Percentiles rank a stretch among this genome's conserved stretches.
These are phyloP conservation scores for Hemistola chrysoprasaria DNA, from an alignment of 2,888 invertebrate species.

Conservation along the genomic window DNA sequence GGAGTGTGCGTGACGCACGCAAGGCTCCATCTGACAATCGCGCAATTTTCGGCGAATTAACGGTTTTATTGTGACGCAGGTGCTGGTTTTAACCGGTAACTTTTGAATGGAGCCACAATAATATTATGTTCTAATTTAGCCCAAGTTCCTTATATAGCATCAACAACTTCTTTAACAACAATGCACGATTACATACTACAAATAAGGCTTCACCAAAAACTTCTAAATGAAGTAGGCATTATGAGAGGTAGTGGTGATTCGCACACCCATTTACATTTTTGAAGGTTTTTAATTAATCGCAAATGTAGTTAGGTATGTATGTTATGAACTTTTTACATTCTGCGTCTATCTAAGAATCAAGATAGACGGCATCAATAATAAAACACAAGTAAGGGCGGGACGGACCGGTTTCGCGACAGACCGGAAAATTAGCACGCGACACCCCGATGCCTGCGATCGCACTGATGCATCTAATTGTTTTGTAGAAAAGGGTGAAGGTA, in stretches of 20 bases:
- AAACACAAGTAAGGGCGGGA: slow-evolving; percentile 36
- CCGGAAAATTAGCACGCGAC: slow-evolving; percentile 52
- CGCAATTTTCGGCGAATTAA: slow-evolving; percentile 26
- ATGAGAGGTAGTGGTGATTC: no score
- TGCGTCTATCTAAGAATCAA: no score
- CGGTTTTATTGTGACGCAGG: slow-evolving; percentile 23
- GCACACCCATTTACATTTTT: no score
- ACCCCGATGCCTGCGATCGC: slow-evolving; percentile 28
- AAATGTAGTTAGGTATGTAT: no score
- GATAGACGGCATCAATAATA: slow-evolving; percentile 7
- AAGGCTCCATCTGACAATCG: slow-evolving; percentile 21
- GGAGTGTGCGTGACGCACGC: slow-evolving; percentile 29
- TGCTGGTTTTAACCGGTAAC: slow-evolving; percentile 19
- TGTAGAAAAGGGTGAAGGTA: no score
- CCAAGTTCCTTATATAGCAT: slow-evolving; percentile 13
- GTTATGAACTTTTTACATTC: no score
- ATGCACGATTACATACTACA: no score
- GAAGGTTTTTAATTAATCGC: no score
- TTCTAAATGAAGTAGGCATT: no score
- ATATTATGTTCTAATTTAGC: slow-evolving; percentile 19
- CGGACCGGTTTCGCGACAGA: slow-evolving; percentile 50
- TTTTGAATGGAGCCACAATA: slow-evolving; percentile 18
- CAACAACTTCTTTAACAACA: slow-evolving; percentile 5
- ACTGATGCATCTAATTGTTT: slow-evolving; percentile 23
- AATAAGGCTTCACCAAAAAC: no score